phyloP scores from a whole-genome alignment of 2,113 vertebrate genomes.

The Apteryx owenii region DNA sequence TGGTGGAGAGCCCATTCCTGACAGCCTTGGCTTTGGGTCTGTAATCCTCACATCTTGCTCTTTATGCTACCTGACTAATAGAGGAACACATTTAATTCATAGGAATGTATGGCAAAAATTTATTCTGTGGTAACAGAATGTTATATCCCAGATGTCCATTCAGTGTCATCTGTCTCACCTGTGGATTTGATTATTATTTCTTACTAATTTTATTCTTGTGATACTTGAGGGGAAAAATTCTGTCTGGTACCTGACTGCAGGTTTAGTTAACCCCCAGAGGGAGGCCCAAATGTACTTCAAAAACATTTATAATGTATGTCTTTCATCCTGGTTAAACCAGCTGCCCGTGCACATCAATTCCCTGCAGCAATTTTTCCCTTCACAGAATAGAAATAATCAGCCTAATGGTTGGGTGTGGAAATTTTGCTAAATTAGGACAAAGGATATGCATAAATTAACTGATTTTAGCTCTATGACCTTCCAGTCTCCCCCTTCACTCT shows the following conservation, averaged over 20 bases:
- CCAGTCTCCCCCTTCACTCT: neutral
- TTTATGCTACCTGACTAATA: neutral
- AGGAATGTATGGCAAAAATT: neutral
- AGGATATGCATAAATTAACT: neutral
- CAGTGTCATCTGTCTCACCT: slow-evolving; percentile 54
- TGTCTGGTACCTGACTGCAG: slow-evolving; percentile 45
- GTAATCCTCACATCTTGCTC: neutral
- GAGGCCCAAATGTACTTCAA: slow-evolving; percentile 41
- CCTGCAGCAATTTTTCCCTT: slow-evolving; percentile 26
- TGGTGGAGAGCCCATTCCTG: neutral
- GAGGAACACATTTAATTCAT: neutral
- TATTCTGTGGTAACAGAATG: neutral
- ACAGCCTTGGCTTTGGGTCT: neutral
- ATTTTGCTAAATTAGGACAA: slow-evolving; percentile 31
- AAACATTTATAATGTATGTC: slow-evolving; percentile 56
- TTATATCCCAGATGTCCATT: slow-evolving; percentile 28
- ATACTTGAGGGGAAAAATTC: slow-evolving; percentile 48
- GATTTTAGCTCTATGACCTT: neutral
- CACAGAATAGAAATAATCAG: slow-evolving; percentile 24
- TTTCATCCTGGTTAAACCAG: slow-evolving; percentile 49
- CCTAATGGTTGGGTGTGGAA: neutral
- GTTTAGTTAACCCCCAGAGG: slow-evolving; percentile 32
- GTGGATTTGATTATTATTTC: slow-evolving; percentile 39
- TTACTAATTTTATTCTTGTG: slow-evolving; percentile 53
- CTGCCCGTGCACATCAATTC: slow-evolving; percentile 50